These are phyloP conservation scores for Sebastes elongatus DNA, from an alignment of 2,797 vertebrate species.

Conservation along the genomic window DNA sequence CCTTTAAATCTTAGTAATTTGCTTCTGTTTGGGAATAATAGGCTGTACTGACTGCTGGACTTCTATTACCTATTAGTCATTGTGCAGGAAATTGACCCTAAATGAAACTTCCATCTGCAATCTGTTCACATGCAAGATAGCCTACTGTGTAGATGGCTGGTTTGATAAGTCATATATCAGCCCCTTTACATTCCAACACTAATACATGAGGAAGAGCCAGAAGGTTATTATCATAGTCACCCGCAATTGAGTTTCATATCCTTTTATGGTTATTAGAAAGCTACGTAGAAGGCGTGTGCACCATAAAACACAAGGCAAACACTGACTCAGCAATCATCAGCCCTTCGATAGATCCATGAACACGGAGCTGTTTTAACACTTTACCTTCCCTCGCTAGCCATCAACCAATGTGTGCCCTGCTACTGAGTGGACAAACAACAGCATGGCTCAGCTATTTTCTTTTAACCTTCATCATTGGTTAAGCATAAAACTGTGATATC, in stretches of 20 bases:
- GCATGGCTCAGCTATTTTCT: not conserved
- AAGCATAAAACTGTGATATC: not conserved
- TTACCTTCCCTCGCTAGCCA: not conserved
- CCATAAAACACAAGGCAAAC: not conserved
- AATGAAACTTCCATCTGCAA: not conserved
- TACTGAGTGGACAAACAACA: not conserved
- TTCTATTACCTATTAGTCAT: not conserved
- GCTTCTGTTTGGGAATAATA: not conserved
- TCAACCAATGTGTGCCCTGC: not conserved
- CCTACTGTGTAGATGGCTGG: not conserved
- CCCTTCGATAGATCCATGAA: not conserved
- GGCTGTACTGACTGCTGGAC: not conserved
- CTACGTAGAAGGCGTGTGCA: not conserved
- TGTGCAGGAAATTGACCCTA: not conserved
- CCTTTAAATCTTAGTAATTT: not conserved
- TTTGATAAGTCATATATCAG: constrained; percentile 8
- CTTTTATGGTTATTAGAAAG: not conserved
- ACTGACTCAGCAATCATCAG: not conserved
- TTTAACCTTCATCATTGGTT: not conserved
- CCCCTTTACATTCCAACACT: not conserved
- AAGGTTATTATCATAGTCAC: too few relatives aligned
- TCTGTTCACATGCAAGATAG: not conserved
- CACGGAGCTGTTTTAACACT: not conserved
- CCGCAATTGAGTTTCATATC: not conserved
- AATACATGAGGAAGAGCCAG: not conserved